Conservation (phyloP, 2,888 invertebrate species). For the Drosophila heteroneura region DNA sequence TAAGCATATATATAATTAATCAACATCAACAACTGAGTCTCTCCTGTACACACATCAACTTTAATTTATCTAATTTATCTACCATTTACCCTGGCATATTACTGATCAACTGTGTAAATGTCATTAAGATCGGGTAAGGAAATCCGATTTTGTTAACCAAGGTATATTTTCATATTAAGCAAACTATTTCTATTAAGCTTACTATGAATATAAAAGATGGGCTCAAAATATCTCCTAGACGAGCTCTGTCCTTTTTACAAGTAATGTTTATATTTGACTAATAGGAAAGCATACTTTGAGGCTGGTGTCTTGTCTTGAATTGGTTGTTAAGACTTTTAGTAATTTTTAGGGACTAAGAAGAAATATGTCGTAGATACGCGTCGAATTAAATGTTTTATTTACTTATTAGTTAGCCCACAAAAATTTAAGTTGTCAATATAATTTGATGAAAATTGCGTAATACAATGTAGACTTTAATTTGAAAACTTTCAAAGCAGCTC, state of each 20-base stretch:
- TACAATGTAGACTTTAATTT: not conserved
- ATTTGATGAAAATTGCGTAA: not conserved
- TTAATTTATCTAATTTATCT: not conserved
- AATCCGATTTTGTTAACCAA: not conserved
- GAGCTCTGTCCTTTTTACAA: not conserved
- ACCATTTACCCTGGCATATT: not conserved
- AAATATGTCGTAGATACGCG: not conserved
- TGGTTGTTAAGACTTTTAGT: no score
- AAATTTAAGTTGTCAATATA: not conserved
- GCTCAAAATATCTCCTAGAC: not conserved
- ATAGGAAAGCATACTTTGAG: slow-evolving; percentile 23
- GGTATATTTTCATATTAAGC: not conserved
- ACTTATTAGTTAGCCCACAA: not conserved
- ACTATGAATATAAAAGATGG: not conserved
- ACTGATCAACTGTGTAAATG: not conserved
- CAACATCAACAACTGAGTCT: not conserved
- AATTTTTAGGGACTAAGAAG: not conserved
- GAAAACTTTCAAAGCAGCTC: not conserved
- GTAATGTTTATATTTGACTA: not conserved
- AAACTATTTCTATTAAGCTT: not conserved
- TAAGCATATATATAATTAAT: not conserved
- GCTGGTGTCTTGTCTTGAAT: not conserved
- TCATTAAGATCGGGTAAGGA: not conserved
- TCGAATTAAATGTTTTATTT: not conserved
- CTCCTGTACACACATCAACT: not conserved